phyloP scores from a whole-genome alignment of 2,113 vertebrate genomes.

The Microcebus murinus region DNA sequence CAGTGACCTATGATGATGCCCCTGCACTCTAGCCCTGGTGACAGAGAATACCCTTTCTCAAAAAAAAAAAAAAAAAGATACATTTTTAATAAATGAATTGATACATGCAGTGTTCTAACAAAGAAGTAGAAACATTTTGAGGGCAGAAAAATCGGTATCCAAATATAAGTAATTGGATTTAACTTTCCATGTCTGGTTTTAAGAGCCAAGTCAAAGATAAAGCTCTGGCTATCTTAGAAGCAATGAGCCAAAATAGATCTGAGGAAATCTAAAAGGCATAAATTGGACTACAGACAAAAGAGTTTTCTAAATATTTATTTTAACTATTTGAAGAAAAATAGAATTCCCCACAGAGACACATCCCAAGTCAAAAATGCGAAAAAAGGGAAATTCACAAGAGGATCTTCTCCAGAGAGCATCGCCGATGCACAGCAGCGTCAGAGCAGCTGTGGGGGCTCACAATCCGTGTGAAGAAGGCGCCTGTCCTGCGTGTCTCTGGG shows the following conservation, averaged over 20 bases:
- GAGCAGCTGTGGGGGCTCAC: not conserved
- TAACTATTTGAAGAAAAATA: constrained; percentile 1
- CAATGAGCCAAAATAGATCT: constrained; percentile 17
- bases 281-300: not conserved
- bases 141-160: not conserved
- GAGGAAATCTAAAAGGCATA: not conserved
- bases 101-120: not conserved
- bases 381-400: not conserved
- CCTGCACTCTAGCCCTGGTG: too few relatives aligned
- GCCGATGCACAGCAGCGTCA: not conserved
- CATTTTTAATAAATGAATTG: not conserved
- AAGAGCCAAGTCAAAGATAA: not conserved
- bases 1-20: too few relatives aligned
- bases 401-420: not conserved
- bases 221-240: not conserved
- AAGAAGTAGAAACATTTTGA: constrained; percentile 16
- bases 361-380: not conserved
- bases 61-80: too few relatives aligned
- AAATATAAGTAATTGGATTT: not conserved
- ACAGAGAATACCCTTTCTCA: too few relatives aligned
- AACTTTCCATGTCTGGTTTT: constrained; percentile 17
- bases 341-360: not conserved
- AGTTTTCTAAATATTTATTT: constrained; percentile 21
- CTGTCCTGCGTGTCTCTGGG: not conserved
- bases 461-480: not conserved